Conservation (phyloP, 2,113 vertebrate genomes). For the Thalassarche chlororhynchos region DNA sequence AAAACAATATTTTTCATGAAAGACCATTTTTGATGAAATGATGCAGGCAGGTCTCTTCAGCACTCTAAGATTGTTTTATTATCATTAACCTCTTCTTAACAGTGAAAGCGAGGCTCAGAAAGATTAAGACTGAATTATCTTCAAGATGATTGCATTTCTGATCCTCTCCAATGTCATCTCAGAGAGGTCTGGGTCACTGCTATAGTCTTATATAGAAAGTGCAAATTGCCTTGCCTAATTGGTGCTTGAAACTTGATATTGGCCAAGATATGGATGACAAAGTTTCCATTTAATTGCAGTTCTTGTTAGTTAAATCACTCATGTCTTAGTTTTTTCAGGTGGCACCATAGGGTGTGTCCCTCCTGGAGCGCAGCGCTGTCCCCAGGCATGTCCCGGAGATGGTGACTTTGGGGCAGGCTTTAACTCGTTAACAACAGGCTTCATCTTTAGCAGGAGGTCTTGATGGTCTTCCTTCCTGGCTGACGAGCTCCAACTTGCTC, state of each 20-base stretch:
- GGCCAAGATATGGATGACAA: not conserved
- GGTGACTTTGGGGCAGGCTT: not conserved
- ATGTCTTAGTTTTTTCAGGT: not conserved
- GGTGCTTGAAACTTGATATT: not conserved
- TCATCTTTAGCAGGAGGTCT: not conserved
- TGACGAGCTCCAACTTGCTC: fast-evolving
- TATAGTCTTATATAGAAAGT: not conserved
- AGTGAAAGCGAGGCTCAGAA: not conserved
- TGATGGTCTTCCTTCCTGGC: fast-evolving
- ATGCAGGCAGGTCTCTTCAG: not conserved
- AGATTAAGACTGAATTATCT: not conserved
- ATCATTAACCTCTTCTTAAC: not conserved
- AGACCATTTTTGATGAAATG: not conserved
- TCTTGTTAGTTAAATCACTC: not conserved
- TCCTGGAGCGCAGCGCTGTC: not conserved
- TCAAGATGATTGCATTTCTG: not conserved
- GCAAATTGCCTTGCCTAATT: not conserved
- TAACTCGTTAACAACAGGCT: fast-evolving
- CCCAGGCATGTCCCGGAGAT: not conserved
- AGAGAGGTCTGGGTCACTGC: not conserved
- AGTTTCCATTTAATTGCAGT: not conserved
- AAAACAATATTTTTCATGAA: not conserved
- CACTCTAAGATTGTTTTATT: not conserved
- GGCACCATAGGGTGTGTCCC: not conserved
- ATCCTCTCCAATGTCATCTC: not conserved